Conservation (phyloP, 2,113 vertebrate genomes). For the Pyxicephalus adspersus region DNA sequence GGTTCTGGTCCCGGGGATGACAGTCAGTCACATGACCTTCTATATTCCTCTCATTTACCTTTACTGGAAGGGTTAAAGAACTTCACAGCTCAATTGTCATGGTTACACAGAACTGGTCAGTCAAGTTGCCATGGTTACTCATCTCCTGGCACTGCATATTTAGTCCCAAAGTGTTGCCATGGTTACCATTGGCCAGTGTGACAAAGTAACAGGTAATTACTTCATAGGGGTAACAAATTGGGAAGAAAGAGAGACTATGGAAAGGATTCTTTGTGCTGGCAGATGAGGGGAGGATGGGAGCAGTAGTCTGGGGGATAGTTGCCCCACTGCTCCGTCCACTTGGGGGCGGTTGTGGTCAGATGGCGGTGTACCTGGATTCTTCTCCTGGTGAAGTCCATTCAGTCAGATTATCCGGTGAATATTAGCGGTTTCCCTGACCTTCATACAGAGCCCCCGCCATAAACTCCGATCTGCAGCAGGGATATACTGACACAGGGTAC, state of each 20-base stretch:
- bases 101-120: constrained; percentile 51
- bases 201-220: constrained; percentile 54
- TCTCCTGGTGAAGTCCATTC: too few species aligned
- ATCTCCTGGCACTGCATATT: constrained; percentile 53
- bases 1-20: too few species aligned
- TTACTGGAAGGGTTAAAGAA: constrained; percentile 37
- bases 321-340: too few species aligned
- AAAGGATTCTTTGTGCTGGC: background rate
- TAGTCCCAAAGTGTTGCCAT: constrained; percentile 52
- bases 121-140: constrained; percentile 48
- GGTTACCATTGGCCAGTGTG: constrained; percentile 45
- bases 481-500: too few species aligned
- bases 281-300: background rate
- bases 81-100: constrained; percentile 54
- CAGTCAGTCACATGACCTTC: background rate
- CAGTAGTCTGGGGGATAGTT: too few species aligned
- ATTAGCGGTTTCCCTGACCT: too few species aligned
- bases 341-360: too few species aligned
- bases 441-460: too few species aligned
- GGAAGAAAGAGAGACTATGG: constrained; percentile 1
- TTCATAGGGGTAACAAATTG: constrained; percentile 26
- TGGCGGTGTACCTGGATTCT: too few species aligned
- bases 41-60: too few species aligned
- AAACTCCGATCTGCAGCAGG: too few species aligned
- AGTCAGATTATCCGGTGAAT: too few species aligned